Evolutionary conservation across 2,888 invertebrate genomes (phyloP), one percentile per base, ranked within the genome.

Genomic region (Ctenicera cuprea): DNA sequence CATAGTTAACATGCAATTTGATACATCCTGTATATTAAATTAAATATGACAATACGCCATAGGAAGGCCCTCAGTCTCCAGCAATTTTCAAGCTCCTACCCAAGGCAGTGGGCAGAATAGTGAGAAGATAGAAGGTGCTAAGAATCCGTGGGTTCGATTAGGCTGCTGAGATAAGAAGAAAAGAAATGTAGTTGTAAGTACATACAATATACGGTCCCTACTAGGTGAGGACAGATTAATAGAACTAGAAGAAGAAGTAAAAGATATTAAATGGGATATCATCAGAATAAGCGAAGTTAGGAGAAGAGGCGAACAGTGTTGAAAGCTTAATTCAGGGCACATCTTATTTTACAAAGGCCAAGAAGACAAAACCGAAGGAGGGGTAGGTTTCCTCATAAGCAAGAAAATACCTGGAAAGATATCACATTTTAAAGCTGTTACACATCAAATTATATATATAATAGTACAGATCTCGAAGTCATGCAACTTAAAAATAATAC

Each of bases 311-410:
- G 16, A 14, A 16, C 45, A 45, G n/a, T 45, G 45, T 45, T 45
- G 3, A 45, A 16, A 45, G 16, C 45, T 45, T 45, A 45, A 45
- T 4, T 45, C 45, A 2, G 45, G 45, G 16, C 14, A 45, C 16
- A 45, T 45, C 1, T 8, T 45, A 16, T 45, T 45, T 8, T 45
- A 16, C 45, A 45, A 45, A 16, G 45, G 45, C 2, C 45, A 45
- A 16, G 45, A 45, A 14, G 45, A 45, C 45, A 45, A 2, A 52
- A 52, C 22, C 11, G 2, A 52, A 26, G 52, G 30, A 52, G 14
- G 52, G 20, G 52, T 30, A 52, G 52, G 26, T 20, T 14, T 30
- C 52, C 30, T 52, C 4, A 38, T 38, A 52, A 52, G 26, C 14
- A 4, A 52, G 8, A 48, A 20, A 48, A 20, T 9, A 16, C 3